Base-by-base conservation (phyloP, 2,797 vertebrate genomes). In the Rhinogobio ventralis region DNA sequence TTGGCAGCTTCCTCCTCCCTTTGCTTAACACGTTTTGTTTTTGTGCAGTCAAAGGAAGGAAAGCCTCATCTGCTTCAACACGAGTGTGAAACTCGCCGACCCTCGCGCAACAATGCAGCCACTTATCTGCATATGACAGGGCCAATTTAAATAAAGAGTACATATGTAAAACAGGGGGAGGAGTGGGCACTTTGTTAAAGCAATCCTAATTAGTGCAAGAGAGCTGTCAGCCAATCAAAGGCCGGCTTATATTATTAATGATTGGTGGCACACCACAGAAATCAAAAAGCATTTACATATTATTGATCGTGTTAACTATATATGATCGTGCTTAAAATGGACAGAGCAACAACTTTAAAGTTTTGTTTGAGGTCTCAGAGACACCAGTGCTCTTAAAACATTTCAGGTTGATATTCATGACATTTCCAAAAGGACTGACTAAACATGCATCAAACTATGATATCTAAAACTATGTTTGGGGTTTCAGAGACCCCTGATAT, bases 1-100 rank as follows among this genome's bases (percentile, higher is more conserved):
- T 90, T 89, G 88, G 86, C 85, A 82, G 83, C 67, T 84, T 87
- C 53, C 89, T 82, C 86, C 88, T 51, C 81, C 86, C 83, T 57
- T 82, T 13, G 19, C 62, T 73, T 89, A 88, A 90, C 73, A 68
- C n/a, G 42, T 84, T 89, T 90, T 90, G 89, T 90, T 86, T 90
- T 88, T 87, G 89, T 89, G 86, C 86, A 88, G 86, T 82, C 74
- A 88, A 51, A 83, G 74, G 66, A 84, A 79, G 72, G 20, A 20
- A 85, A 79, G 76, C 51, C 81, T 89, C 80, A 64, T 89, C 85
- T 89, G 86, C 86, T 82, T 68, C 55, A 76, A 80, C 82, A 83
- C 17, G 36, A 64, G 28, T 33, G 62, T 13, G 57, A 79, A 86
- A 83, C 30, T 67, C 51, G 42, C 76, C 71, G 42, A 66, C 60